Conservation (phyloP, 2,113 vertebrate genomes). For the Oxyura jamaicensis region DNA sequence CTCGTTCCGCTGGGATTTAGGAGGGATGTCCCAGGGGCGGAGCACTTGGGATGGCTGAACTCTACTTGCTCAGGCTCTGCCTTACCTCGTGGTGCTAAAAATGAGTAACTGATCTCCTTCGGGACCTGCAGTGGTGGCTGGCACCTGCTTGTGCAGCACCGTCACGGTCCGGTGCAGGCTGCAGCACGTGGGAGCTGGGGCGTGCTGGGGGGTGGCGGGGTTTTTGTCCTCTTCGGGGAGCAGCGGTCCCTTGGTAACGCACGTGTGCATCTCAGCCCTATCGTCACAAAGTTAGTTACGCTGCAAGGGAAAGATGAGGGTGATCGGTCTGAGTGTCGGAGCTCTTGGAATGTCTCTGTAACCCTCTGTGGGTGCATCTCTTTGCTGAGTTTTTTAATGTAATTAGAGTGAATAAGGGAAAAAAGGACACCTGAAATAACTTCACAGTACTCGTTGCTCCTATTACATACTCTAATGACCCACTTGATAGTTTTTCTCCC, state of each 20-base stretch:
- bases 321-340: too few species aligned
- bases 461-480: neutral
- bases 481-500: neutral
- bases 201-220: neutral
- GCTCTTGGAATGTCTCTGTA: neutral
- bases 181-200: neutral
- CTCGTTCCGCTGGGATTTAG: neutral
- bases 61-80: neutral
- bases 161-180: neutral
- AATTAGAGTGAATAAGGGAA: neutral
- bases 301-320: neutral
- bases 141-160: neutral
- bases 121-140: neutral
- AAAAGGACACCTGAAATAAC: neutral
- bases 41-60: neutral
- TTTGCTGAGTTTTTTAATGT: neutral
- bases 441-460: neutral
- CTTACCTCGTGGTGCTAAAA: neutral
- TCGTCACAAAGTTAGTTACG: neutral
- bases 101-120: neutral
- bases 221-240: neutral
- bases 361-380: rapidly evolving
- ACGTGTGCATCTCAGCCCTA: neutral
- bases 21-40: neutral
- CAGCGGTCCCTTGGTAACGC: neutral